Evolutionary conservation across 2,888 invertebrate genomes (phyloP).

Genomic region (Apomyelois bistriatella): DNA sequence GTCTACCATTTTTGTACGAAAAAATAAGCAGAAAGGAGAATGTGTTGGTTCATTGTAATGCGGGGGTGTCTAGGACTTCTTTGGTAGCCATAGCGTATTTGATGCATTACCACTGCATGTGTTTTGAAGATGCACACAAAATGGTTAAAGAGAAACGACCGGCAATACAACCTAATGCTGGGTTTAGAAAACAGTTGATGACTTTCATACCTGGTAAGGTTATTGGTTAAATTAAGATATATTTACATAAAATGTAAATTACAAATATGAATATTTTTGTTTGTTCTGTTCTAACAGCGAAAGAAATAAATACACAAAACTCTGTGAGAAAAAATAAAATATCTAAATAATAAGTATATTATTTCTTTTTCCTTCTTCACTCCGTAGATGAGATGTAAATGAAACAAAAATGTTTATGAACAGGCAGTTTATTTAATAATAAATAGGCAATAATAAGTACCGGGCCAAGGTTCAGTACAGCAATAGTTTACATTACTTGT

Average conservation of each 20-base stretch:
- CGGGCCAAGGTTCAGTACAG: slow-evolving; percentile 35
- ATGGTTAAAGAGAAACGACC: slow-evolving; percentile 84
- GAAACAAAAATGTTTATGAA: slow-evolving; percentile 41
- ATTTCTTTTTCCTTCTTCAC: not conserved
- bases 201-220: slow-evolving; percentile 36
- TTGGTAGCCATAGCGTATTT: slow-evolving; percentile 90
- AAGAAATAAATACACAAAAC: too few relatives aligned
- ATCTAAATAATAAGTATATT: not conserved
- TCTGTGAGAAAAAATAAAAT: too few relatives aligned
- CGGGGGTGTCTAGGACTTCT: slow-evolving; percentile 93
- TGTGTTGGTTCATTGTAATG: slow-evolving; percentile 94
- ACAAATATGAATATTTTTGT: too few relatives aligned
- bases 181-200: slow-evolving; percentile 86
- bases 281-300: too few relatives aligned
- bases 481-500: slow-evolving; percentile 21
- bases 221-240: slow-evolving; percentile 18
- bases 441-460: slow-evolving; percentile 65
- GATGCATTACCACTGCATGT: slow-evolving; percentile 80
- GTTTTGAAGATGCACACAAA: slow-evolving; percentile 82
- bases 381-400: slow-evolving; percentile 19
- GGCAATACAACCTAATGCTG: slow-evolving; percentile 88
- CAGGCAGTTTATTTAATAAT: slow-evolving; percentile 60
- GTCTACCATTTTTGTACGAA: slow-evolving; percentile 83
- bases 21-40: slow-evolving; percentile 69
- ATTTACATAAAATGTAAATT: too few relatives aligned